Evolutionary conservation across 2,797 vertebrate genomes (phyloP), one percentile per base, ranked within the genome.

Genomic region (Xenopus petersii): DNA sequence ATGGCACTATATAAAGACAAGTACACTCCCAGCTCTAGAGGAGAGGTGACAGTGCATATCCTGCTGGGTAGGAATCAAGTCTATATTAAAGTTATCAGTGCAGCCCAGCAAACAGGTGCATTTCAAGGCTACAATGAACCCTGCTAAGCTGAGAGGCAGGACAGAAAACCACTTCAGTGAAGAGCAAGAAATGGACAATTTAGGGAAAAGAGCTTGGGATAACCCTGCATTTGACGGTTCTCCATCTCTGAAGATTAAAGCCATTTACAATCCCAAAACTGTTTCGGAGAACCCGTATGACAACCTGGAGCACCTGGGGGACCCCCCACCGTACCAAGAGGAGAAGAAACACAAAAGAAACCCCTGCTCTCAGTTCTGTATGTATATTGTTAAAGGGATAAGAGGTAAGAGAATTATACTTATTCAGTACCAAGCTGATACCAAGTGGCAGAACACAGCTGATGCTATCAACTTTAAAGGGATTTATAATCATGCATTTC

Each of bases 181-280:
- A 75, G 89, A 91, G 49, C 91, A 92, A 9, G 94, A 97, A 80
- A 63, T 95, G 85, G 88, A 92, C 42, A 84, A 80, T 33, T 47
- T 93, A 76, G 90, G 86, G 16, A 94, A 86, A 1, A 87, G 89
- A 49, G 93, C 91, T 49, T 98, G 96, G 95, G 95, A 97, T 80
- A 98, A 98, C 83, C 94, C 92, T 4, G 93, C 86, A 70, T 99
- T 93, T 83, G 93, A 88, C 5, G 87, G 88, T 2, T 89, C 94
- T 16, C 92, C 93, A 58, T 91, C 89, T 82, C 87, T 83, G 75
- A 90, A 82, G 49, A 89, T 98, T 86, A 93, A 79, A 87, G 92
- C 96, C n/a, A 87, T 98, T 83, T 97, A 96, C 86, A 93, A 90
- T 70, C 88, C 86, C 0, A 89, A 88, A 70, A 71, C 89, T 1